phyloP scores from a whole-genome alignment of 2,113 vertebrate species.

The Catharus minimus region DNA sequence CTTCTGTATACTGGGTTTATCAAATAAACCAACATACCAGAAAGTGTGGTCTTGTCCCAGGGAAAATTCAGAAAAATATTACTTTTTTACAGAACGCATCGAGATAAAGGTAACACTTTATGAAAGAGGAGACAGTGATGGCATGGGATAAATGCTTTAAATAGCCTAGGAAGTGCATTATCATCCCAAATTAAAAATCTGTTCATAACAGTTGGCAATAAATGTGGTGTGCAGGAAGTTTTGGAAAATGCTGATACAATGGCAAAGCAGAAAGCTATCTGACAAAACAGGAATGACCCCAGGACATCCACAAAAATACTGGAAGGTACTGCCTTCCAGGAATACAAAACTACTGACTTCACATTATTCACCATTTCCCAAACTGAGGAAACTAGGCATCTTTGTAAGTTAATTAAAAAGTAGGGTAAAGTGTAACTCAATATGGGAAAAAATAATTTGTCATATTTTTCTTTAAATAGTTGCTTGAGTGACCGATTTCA shows the following conservation, averaged over 20 bases:
- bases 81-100: not conserved
- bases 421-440: not conserved
- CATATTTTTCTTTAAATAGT: not conserved
- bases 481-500: not conserved
- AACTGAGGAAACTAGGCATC: not conserved
- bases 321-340: constrained; percentile 8
- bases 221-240: not conserved
- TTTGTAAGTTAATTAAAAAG: constrained; percentile 27
- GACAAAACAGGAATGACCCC: constrained; percentile 42
- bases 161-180: not conserved
- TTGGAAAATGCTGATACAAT: constrained; percentile 17
- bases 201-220: not conserved
- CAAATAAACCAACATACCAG: not conserved
- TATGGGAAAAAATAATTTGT: not conserved
- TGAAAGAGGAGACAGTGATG: not conserved
- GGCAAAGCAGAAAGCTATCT: not conserved
- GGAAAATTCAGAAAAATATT: not conserved
- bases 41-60: not conserved
- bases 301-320: not conserved
- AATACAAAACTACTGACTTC: constrained; percentile 36
- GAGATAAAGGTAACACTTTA: not conserved
- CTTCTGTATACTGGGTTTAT: not conserved
- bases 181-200: not conserved
- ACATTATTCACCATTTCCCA: not conserved
- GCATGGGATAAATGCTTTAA: not conserved